Evolutionary conservation across 2,113 vertebrate genomes (phyloP), one percentile per base, ranked within the genome.

Genomic region (Platysternon megacephalum): DNA sequence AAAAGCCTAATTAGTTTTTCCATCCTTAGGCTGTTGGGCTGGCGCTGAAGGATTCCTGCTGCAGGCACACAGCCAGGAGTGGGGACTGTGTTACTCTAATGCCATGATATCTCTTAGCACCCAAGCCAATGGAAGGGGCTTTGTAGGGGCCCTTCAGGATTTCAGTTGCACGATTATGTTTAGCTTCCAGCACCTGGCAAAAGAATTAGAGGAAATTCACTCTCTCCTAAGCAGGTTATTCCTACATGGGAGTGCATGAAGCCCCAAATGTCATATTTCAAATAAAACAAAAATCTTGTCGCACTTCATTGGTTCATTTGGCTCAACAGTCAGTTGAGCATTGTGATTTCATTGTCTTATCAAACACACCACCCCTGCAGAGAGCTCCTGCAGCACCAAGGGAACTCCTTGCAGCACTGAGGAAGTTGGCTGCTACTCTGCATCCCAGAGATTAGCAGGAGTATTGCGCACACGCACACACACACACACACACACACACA

Each of bases 251-350:
- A 68, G 14, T 72, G 17, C 14, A 72, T 72, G 65, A 72, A 72
- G 65, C 19, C 16, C 35, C n/a, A 72, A 93, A 94, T 86, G 88
- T 84, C 94, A 94, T 96, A 95, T 97, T 97, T 97, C 94, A 94
- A 96, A 51, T 95, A 95, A 94, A 91, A 74, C 39, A 74, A 42
- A 74, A 94, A 97, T 96, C 95, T 95, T 95, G 51, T 89, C 55
- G 49, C 91, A 84, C 51, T 84, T 22, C 11, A 29, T 0, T 22
- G 90, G 51, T 35, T 79, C 84, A 55, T 7, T 11, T 42, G 17
- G 72, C 58, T 93, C 44, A 82, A 55, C 35, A 76, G 90, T 44
- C 2, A 87, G 61, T 83, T 35, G 88, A 91, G 79, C 51, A 24
- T 53, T 48, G 3, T 13, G 79, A 42, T 26, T 17, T 44, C 88